These are phyloP conservation scores for Paradoxurus hermaphroditus DNA, from an alignment of 2,113 vertebrate species.

Conservation along the genomic window DNA sequence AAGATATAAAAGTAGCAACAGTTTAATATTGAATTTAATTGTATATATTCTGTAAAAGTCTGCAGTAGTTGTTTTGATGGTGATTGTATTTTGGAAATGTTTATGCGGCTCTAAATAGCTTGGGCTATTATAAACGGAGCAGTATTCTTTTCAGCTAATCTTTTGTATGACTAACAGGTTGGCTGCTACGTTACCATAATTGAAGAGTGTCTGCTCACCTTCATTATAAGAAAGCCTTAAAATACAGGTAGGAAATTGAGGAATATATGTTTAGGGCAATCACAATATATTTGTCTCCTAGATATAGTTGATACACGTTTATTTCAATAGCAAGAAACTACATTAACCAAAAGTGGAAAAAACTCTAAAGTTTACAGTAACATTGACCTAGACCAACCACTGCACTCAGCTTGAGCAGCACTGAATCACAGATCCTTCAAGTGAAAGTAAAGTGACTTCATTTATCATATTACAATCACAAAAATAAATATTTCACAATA, in stretches of 20 bases:
- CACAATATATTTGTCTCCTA: neutral
- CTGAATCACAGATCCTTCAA: neutral
- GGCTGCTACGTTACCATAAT: neutral
- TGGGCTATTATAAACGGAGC: neutral
- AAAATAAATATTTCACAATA: neutral
- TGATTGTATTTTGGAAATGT: neutral
- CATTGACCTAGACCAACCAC: neutral
- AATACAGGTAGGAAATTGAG: neutral
- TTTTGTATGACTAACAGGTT: neutral
- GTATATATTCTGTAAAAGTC: neutral
- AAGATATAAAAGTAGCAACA: neutral
- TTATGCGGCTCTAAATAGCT: neutral
- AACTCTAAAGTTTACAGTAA: neutral
- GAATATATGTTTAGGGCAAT: neutral
- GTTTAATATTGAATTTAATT: conserved; percentile 22
- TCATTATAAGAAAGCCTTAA: neutral
- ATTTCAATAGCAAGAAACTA: neutral
- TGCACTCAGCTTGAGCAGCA: neutral
- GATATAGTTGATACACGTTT: neutral
- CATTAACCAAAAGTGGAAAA: neutral
- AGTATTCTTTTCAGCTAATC: neutral
- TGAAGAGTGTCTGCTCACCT: neutral
- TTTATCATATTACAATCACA: neutral
- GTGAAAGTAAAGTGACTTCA: neutral
- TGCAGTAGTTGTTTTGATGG: neutral